Evolutionary conservation across 2,797 vertebrate species (phyloP).

Genomic region (Chiloscyllium punctatum): DNA sequence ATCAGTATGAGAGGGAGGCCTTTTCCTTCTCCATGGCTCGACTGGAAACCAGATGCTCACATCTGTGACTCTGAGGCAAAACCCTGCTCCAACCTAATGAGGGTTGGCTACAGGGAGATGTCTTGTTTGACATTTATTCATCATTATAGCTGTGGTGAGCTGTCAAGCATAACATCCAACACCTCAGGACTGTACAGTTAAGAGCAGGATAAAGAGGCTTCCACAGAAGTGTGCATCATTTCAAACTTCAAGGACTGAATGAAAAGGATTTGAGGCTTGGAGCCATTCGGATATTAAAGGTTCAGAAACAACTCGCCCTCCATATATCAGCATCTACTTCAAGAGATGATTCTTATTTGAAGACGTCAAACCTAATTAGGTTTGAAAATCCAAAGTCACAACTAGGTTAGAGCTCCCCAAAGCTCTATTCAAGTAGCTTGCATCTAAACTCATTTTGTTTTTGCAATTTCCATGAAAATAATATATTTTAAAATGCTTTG

Average conservation of each 20-base stretch:
- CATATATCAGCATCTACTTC: neutral
- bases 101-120: neutral
- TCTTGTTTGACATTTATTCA: slow-evolving; percentile 13
- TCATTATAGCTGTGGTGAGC: neutral
- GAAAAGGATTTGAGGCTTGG: neutral
- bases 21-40: neutral
- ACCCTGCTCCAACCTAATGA: neutral
- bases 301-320: neutral
- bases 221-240: neutral
- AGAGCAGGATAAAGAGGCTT: neutral
- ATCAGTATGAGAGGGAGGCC: neutral
- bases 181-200: neutral
- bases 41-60: neutral
- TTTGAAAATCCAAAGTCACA: neutral
- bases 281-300: neutral
- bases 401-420: neutral
- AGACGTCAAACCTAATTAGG: neutral
- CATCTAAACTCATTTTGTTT: neutral
- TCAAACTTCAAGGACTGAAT: neutral
- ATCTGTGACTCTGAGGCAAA: neutral
- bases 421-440: neutral
- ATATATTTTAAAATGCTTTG: neutral
- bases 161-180: neutral
- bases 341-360: neutral
- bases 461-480: neutral